A percentile compares a stretch with the other conserved stretches of the same genome.
These are phyloP conservation scores for Onychostruthus taczanowskii DNA, from an alignment of 2,113 vertebrate genomes.

Conservation along the genomic window DNA sequence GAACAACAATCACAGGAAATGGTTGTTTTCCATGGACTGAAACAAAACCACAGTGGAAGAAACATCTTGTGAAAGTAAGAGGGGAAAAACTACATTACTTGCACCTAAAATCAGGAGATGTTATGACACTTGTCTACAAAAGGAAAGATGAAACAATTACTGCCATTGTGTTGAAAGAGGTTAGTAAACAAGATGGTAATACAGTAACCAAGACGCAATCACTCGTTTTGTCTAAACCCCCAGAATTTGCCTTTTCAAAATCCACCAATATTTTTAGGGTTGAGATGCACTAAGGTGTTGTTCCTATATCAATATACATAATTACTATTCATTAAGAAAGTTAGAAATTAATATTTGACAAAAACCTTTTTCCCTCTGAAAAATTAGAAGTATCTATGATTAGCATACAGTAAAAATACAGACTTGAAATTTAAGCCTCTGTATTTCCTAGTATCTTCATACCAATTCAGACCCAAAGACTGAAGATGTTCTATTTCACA, in stretches of 20 bases:
- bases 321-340: not conserved
- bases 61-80: constrained; percentile 26
- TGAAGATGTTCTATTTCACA: not conserved
- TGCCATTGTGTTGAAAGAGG: not conserved
- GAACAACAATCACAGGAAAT: constrained; percentile 13
- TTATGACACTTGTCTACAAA: not conserved
- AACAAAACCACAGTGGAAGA: not conserved
- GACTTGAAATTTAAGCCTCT: not conserved
- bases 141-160: not conserved
- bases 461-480: not conserved
- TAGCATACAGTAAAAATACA: not conserved
- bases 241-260: not conserved
- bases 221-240: not conserved
- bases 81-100: not conserved
- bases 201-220: not conserved
- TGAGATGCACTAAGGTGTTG: not conserved
- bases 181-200: not conserved
- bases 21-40: not conserved
- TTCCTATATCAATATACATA: not conserved
- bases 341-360: not conserved
- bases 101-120: not conserved
- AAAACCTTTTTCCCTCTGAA: not conserved
- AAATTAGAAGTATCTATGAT: not conserved
- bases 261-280: not conserved
- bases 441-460: not conserved